These are phyloP conservation scores for Glyptemys insculpta DNA, from an alignment of 2,797 vertebrate genomes.

Conservation along the genomic window DNA sequence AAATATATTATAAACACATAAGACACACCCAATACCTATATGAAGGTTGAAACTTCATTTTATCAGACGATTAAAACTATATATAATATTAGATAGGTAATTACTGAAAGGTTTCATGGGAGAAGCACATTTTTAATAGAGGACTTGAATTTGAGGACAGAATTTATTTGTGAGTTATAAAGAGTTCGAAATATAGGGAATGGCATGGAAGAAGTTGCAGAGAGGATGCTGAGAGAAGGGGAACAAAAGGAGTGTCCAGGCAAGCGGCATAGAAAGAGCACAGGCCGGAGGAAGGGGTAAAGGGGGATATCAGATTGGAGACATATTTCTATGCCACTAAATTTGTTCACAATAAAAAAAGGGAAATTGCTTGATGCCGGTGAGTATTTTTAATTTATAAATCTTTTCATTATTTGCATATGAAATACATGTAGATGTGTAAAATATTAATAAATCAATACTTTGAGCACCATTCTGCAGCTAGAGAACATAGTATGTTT, in stretches of 20 bases:
- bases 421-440: background rate
- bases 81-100: background rate
- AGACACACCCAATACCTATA: background rate
- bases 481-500: background rate
- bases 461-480: conserved; percentile 8
- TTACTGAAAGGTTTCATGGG: background rate
- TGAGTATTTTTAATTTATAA: background rate
- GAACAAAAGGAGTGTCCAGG: background rate
- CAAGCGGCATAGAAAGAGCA: background rate
- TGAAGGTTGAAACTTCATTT: background rate
- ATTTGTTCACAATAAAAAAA: background rate
- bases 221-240: background rate
- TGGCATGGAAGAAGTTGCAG: background rate
- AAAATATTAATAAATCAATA: conserved; percentile 11
- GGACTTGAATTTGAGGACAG: background rate
- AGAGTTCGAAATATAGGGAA: background rate
- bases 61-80: background rate
- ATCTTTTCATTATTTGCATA: conserved; percentile 36
- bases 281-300: background rate
- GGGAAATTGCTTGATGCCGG: background rate
- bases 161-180: background rate
- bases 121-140: background rate
- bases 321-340: background rate
- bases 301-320: background rate
- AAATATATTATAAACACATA: background rate